These are phyloP conservation scores for Gadus chalcogrammus DNA, from an alignment of 2,113 vertebrate species.

Conservation along the genomic window DNA sequence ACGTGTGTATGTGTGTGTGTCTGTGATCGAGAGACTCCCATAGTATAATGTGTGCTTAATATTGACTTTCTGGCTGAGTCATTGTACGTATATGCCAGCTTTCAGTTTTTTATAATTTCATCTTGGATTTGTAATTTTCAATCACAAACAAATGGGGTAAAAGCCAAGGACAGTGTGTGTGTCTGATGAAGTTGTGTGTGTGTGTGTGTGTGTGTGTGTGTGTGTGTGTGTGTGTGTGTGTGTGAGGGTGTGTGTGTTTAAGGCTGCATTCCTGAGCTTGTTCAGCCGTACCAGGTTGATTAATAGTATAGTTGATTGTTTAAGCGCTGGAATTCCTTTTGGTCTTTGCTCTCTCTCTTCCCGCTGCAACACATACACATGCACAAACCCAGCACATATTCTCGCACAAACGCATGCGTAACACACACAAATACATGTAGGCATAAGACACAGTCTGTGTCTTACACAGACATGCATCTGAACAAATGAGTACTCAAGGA, in stretches of 20 bases:
- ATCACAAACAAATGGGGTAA: too few species aligned
- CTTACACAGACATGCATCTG: too few species aligned
- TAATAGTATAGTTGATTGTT: slow-evolving; percentile 76
- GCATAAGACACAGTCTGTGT: not conserved
- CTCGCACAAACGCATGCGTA: not conserved
- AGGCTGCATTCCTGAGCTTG: slow-evolving; percentile 86
- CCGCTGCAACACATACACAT: not conserved
- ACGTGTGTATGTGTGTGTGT: slow-evolving; percentile 3
- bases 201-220: slow-evolving; percentile 30
- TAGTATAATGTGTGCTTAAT: not conserved
- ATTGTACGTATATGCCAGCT: slow-evolving; percentile 17
- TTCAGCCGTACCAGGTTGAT: slow-evolving; percentile 67
- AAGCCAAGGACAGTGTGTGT: slow-evolving; percentile 1
- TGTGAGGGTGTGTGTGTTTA: slow-evolving; percentile 43
- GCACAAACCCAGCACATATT: not conserved
- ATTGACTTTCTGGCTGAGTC: not conserved
- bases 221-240: slow-evolving; percentile 31
- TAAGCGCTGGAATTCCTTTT: slow-evolving; percentile 62
- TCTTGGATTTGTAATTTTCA: too few species aligned
- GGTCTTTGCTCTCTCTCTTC: slow-evolving; percentile 4
- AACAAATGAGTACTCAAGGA: too few species aligned
- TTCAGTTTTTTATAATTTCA: not conserved
- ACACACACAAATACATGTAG: slow-evolving; percentile 1
- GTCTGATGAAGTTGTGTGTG: slow-evolving; percentile 25
- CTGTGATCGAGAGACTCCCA: slow-evolving; percentile 9